Base-by-base conservation (phyloP, 2,888 invertebrate genomes). In the Taenaris catops region DNA sequence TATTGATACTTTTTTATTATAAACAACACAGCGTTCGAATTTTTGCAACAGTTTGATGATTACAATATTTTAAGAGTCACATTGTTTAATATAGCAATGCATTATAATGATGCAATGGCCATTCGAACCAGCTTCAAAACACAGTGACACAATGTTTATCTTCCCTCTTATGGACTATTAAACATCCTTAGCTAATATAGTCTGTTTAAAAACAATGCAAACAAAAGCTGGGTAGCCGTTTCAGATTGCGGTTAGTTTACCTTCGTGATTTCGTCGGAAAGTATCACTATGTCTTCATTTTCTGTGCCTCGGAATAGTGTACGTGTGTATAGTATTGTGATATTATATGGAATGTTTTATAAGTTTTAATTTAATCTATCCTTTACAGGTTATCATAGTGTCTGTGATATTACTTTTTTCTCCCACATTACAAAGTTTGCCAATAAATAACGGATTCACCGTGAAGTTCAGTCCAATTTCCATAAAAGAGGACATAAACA, bases 381-480 rank as follows among this genome's bases (percentile, higher is more conserved):
- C 33, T 32, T 18, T 33, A 34, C 25, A 42, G 39, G 59, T 60
- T 55, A 51, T 58, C 41, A 46, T 57, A 25, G 28, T 63, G 14
- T 44, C 41, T 17, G 44, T 49, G 20, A 44, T 51, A 17, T 39
- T 53, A 14, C 9, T 42, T 4, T 32, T 34, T 8, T 8, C 23
- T 23, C 42, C 44, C 36, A 12, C 19, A 12, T 53, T 51, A 17
- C 42, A 55, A 38, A 48, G 66, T 37, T 50, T 55, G 8, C 70
- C 78, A 1, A 64, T 74, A 43, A 63, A 66, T 21, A 70, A 71
- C 44, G 71, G 71, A 24, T 63, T 71, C 29, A 63, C 58, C 32
- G 35, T 72, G 1, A 72, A 67, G 39, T 65, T 71, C 10, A 71
- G 58, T 38, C 62, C 70, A 0, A 32, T 55, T 21, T 51, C 57